These are phyloP conservation scores for Tachysurus vachellii DNA, from an alignment of 2,113 vertebrate genomes.

Conservation along the genomic window DNA sequence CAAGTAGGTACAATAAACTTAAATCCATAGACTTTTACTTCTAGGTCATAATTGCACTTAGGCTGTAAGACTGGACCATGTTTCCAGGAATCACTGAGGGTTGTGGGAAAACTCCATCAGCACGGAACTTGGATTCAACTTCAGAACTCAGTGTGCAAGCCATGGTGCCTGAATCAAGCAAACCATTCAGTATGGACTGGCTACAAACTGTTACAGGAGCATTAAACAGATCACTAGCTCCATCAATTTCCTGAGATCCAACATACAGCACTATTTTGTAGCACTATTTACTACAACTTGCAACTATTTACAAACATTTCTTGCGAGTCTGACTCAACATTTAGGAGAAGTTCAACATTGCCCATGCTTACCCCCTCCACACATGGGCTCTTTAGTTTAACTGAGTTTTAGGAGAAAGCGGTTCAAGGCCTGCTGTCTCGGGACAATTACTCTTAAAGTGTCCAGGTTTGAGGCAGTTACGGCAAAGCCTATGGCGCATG, in stretches of 20 bases:
- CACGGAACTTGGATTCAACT: too few relatives aligned
- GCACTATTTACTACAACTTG: background rate
- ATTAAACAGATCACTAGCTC: background rate
- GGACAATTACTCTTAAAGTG: conserved; percentile 7
- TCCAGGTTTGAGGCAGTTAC: background rate
- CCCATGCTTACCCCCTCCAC: too few relatives aligned
- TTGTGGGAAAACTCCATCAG: background rate
- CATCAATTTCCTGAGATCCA: background rate
- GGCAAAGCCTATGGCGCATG: background rate
- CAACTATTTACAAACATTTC: background rate
- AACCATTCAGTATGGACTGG: background rate
- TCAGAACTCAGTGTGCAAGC: background rate
- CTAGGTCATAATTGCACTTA: conserved; percentile 40
- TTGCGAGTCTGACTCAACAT: background rate
- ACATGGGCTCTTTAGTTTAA: too few relatives aligned
- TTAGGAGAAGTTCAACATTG: too few relatives aligned
- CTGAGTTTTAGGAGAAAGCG: too few relatives aligned
- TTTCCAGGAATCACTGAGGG: background rate
- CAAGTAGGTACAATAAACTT: too few relatives aligned
- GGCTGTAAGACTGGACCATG: conserved; percentile 5
- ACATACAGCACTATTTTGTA: background rate
- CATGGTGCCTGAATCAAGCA: background rate
- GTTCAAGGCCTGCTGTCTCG: background rate
- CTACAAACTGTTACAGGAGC: background rate
- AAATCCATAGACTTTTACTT: conserved; percentile 44